phyloP scores from a whole-genome alignment of 2,888 invertebrate species.

The Cerceris ruficornis region DNA sequence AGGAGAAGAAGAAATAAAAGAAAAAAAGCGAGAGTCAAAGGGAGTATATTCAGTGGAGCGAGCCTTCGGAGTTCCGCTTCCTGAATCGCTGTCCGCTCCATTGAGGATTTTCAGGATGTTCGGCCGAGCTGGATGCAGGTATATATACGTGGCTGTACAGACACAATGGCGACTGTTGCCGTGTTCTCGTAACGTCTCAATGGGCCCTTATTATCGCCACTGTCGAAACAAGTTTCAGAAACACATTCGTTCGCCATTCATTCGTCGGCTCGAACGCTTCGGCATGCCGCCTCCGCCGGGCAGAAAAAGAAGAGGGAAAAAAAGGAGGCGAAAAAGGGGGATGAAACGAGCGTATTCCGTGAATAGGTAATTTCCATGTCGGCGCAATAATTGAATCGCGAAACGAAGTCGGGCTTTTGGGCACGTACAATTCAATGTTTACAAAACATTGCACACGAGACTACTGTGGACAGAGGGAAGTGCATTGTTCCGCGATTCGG shows the following conservation, averaged over 20 bases:
- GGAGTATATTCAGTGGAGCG: conserved; percentile 29
- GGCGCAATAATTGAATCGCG: conserved; percentile 59
- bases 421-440: conserved; percentile 5
- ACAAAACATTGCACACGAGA: too few species aligned
- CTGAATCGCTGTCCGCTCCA: conserved; percentile 51
- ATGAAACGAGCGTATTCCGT: conserved; percentile 38
- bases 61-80: conserved; percentile 33
- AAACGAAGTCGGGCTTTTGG: conserved; percentile 6
- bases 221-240: conserved; percentile 69
- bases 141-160: conserved; percentile 46
- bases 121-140: conserved; percentile 71
- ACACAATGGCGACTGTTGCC: conserved; percentile 69
- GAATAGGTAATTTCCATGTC: conserved; percentile 59
- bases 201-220: conserved; percentile 71
- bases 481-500: too few species aligned
- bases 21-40: conserved; percentile 44
- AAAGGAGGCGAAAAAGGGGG: conserved; percentile 23
- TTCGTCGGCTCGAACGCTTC: conserved; percentile 31
- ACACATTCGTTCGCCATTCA: conserved; percentile 63
- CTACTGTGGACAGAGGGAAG: too few species aligned
- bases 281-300: conserved; percentile 42
- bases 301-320: conserved; percentile 16
- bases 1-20: background rate
- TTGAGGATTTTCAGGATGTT: conserved; percentile 72
- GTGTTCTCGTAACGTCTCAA: conserved; percentile 58